A percentile compares a stretch with the other conserved stretches of the same genome.
Evolutionary conservation across 2,888 invertebrate species (phyloP).

Genomic region (Drosophila subsilvestris): DNA sequence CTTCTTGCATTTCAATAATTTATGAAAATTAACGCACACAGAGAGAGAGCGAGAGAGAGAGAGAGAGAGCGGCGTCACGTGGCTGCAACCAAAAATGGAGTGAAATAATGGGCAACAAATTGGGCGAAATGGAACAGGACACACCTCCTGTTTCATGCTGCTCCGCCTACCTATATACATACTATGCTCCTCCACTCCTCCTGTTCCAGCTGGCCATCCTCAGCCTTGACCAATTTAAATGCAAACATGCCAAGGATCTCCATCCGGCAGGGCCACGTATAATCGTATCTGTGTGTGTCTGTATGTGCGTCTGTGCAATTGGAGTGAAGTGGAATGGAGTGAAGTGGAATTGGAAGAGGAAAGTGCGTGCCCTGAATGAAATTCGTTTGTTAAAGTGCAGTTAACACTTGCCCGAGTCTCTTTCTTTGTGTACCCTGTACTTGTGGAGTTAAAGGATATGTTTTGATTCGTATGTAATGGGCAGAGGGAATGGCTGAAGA

Average conservation of each 20-base stretch:
- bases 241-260: conserved; percentile 52
- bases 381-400: conserved; percentile 63
- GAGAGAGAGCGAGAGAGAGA: background rate
- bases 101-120: conserved; percentile 62
- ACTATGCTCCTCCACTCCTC: background rate
- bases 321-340: background rate
- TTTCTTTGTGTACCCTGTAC: conserved; percentile 13
- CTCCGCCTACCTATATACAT: conserved; percentile 1
- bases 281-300: conserved; percentile 5
- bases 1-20: conserved; percentile 58
- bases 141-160: conserved; percentile 2
- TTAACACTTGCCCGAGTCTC: conserved; percentile 45
- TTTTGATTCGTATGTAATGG: too few relatives aligned
- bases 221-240: conserved; percentile 67
- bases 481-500: too few relatives aligned
- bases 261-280: conserved; percentile 22
- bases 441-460: background rate
- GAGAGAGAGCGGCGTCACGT: conserved; percentile 31
- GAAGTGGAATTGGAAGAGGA: background rate
- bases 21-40: conserved; percentile 58
- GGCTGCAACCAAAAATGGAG: conserved; percentile 42
- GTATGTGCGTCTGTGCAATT: conserved; percentile 1
- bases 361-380: conserved; percentile 53
- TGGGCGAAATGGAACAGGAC: conserved; percentile 45
- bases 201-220: conserved; percentile 1